Conservation (phyloP, 2,888 invertebrate genomes). For the Eilema griseolum region DNA sequence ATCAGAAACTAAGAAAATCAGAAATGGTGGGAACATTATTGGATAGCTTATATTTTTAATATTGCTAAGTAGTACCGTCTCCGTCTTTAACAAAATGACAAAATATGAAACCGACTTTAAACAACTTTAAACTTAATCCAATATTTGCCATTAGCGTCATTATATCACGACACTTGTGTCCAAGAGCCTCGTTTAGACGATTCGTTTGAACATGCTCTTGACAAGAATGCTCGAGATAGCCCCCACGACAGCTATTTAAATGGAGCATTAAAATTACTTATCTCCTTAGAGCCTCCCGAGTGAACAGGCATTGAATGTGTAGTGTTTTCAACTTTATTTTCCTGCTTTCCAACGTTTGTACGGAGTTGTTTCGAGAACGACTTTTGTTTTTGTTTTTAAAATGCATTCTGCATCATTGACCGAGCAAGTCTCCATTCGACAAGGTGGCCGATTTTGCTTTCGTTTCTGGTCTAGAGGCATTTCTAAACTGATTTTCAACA, state of each 20-base stretch:
- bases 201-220: slow-evolving; percentile 46
- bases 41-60: too few relatives aligned
- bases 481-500: too few relatives aligned
- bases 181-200: slow-evolving; percentile 39
- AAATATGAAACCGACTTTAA: too few relatives aligned
- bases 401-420: too few relatives aligned
- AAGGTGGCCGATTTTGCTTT: too few relatives aligned
- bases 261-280: slow-evolving; percentile 52
- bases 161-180: slow-evolving; percentile 36
- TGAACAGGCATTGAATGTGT: background rate
- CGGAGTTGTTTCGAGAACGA: background rate
- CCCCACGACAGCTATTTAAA: slow-evolving; percentile 34
- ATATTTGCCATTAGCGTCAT: slow-evolving; percentile 25
- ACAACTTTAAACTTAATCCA: too few relatives aligned
- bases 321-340: slow-evolving; percentile 6
- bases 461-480: too few relatives aligned
- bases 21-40: too few relatives aligned
- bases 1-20: too few relatives aligned
- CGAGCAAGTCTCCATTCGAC: too few relatives aligned
- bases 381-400: background rate
- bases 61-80: too few relatives aligned
- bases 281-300: slow-evolving; percentile 24
- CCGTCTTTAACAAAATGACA: too few relatives aligned
- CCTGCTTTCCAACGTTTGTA: background rate
- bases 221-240: slow-evolving; percentile 29